Evolutionary conservation across 2,888 invertebrate genomes (phyloP), one percentile per base, ranked within the genome.

Genomic region (Macrophya alboannulata): DNA sequence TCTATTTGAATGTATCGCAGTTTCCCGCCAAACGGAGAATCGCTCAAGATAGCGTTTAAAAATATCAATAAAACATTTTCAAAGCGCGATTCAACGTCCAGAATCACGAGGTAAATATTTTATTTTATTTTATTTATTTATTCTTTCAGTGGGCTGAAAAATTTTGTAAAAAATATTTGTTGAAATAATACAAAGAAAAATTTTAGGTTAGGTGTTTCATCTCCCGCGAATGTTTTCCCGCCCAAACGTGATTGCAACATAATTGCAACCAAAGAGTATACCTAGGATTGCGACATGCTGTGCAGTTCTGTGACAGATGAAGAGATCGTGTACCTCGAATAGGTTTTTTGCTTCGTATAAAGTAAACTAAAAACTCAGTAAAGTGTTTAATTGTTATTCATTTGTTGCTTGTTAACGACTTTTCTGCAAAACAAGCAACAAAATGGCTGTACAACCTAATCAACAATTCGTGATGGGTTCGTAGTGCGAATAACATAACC

Each of bases 381-480:
- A 6, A 12, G 2, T 4, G 9, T 31, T 25, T 37, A 17, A 37
- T 55, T 55, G 15, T 17, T 51, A 55, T 55, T 77, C 3, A 55
- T 8, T 55, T 48, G 51, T 77, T 37, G 31, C 17, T 77, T 37
- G 25, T 76, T 48, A 48, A 76, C 31, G 12, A 17, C 15, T 76
- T 15, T 48, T 77, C 9, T 4, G 31, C 4, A 37, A n/a, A 48
- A 31, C 40, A 65, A 68, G 17, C 15, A 25, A 3, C 31, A 74
- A 51, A 86, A 92, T 92, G 92, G 92, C 92, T 87, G 92, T 90
- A 25, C 91, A 91, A 90, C 89, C 92, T 31, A 91, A 90, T 86
- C 91, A 92, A 87, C 91, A 91, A 83, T 87, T 92, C 85, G 89
- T 76, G 45, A 89, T 92, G 89, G 92, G 92, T 92, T 86, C 1